Evolutionary conservation across 64 coral and sea anemone genomes (phyloP).

Genomic region (Platygyra sinensis): DNA sequence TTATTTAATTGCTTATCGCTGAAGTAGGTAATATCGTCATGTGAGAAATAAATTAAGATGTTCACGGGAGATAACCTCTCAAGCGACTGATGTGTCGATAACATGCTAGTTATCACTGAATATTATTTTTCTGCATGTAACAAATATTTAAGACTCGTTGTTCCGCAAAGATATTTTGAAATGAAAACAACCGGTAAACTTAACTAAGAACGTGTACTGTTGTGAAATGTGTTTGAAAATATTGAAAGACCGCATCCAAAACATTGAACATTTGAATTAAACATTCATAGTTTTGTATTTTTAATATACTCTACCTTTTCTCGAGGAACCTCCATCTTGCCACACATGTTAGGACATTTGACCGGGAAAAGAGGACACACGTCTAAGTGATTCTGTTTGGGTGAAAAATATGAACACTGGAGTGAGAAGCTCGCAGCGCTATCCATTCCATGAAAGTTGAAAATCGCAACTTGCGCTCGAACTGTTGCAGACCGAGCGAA

Average conservation of each 20-base stretch:
- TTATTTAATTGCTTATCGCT: not conserved
- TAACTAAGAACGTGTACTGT: not conserved
- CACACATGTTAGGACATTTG: constrained; percentile 67
- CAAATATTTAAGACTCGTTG: not conserved
- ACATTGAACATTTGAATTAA: not conserved
- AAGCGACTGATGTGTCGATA: not conserved
- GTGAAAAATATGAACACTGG: constrained; percentile 22
- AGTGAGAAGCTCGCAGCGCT: not conserved
- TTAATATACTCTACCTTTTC: constrained; percentile 27
- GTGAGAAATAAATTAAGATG: constrained; percentile 15
- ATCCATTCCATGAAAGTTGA: not conserved
- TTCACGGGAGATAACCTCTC: not conserved
- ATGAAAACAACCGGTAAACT: not conserved
- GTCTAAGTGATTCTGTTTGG: constrained; percentile 55
- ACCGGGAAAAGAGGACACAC: constrained; percentile 52
- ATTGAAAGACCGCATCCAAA: not conserved
- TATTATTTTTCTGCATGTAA: not conserved
- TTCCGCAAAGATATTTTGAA: not conserved
- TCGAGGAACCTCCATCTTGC: constrained; percentile 58
- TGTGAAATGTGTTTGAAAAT: not conserved
- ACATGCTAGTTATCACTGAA: not conserved
- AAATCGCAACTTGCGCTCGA: not conserved
- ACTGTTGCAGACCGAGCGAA: not conserved
- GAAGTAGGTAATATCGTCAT: not conserved
- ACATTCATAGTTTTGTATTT: too few species aligned